phyloP scores from a whole-genome alignment of 2,797 vertebrate genomes.

The Poecilia picta region DNA sequence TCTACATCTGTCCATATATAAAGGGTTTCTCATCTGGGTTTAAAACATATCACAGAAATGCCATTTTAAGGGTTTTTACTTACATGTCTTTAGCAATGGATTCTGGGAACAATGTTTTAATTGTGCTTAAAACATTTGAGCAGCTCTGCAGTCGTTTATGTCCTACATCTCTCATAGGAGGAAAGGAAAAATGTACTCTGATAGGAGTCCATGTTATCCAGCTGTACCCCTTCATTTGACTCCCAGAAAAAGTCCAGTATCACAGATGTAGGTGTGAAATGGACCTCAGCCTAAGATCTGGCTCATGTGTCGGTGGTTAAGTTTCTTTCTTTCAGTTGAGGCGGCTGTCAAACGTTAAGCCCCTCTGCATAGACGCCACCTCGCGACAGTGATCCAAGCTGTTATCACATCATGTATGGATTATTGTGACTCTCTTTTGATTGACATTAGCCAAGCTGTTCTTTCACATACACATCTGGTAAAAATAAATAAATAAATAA shows the following conservation, averaged over 20 bases:
- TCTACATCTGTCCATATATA: neutral
- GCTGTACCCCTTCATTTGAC: neutral
- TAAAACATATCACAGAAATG: neutral
- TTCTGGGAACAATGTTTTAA: neutral
- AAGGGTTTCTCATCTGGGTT: neutral
- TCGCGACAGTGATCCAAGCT: neutral
- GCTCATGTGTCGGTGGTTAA: too few species aligned
- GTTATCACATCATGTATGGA: neutral
- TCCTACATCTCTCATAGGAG: neutral
- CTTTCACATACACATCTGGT: neutral
- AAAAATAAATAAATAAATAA: neutral
- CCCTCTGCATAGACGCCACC: neutral
- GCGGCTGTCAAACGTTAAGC: too few species aligned
- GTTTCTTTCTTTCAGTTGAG: neutral
- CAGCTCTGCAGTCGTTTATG: too few species aligned
- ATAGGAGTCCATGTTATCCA: neutral
- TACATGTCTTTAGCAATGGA: neutral
- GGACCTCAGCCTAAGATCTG: neutral
- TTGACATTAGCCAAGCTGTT: neutral
- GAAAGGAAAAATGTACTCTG: too few species aligned
- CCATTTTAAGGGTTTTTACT: neutral
- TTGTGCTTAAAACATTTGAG: too few species aligned
- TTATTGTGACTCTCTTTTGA: neutral
- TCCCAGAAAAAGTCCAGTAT: neutral
- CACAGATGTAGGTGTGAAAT: neutral